These are phyloP conservation scores for Meteorus cinctellus DNA, from an alignment of 2,888 invertebrate species.

Conservation along the genomic window DNA sequence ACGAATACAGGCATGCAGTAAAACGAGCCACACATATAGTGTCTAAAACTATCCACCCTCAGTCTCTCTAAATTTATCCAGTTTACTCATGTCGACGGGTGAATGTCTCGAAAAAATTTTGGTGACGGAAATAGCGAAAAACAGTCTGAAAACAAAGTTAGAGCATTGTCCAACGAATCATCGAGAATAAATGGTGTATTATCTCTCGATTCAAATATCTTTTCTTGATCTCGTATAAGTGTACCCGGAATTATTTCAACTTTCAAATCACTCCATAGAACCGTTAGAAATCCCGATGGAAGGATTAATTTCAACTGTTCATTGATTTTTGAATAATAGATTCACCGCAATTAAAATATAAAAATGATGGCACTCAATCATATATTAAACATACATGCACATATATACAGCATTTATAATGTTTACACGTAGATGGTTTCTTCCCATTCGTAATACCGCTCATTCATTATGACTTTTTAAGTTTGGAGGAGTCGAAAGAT, in stretches of 20 bases:
- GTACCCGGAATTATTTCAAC: neutral
- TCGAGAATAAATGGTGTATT: neutral
- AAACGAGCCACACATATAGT: constrained; percentile 29
- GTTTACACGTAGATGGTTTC: neutral
- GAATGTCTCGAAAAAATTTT: constrained; percentile 49
- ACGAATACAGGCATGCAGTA: constrained; percentile 36
- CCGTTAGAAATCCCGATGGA: neutral
- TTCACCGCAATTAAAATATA: constrained; percentile 18
- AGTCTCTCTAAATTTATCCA: constrained; percentile 50
- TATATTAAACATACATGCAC: neutral
- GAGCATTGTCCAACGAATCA: neutral
- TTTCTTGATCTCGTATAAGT: neutral
- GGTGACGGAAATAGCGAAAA: constrained; percentile 49
- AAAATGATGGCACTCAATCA: constrained; percentile 19
- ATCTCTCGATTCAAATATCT: neutral
- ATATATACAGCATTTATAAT: too few species aligned
- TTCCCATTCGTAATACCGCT: neutral
- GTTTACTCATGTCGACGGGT: constrained; percentile 35
- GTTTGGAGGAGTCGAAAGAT: neutral
- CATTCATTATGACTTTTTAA: constrained; percentile 8
- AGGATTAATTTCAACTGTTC: neutral
- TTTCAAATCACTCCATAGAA: neutral
- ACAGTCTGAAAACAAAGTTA: neutral
- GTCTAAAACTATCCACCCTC: constrained; percentile 50
- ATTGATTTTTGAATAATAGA: constrained; percentile 19